phyloP scores from a whole-genome alignment of 1,140 invertebrate species.

The Trichomalopsis sarcophagae region DNA sequence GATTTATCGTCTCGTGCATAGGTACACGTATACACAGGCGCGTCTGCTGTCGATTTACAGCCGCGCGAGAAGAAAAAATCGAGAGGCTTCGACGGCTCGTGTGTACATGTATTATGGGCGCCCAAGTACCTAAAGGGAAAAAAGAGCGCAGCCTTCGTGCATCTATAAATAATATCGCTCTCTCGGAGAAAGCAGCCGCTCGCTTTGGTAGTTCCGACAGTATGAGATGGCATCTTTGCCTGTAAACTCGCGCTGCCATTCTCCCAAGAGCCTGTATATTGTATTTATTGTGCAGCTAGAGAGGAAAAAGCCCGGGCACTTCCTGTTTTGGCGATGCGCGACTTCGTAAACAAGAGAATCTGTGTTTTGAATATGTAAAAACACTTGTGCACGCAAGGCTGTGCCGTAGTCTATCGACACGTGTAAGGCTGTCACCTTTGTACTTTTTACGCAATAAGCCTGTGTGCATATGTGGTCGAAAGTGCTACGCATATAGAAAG shows the following conservation, averaged over 20 bases:
- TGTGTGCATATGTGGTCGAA: no score
- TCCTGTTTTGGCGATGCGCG: not conserved
- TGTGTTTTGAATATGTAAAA: no score
- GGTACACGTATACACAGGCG: not conserved
- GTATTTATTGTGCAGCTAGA: not conserved
- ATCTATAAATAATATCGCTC: constrained; percentile 48
- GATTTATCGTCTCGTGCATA: constrained; percentile 1
- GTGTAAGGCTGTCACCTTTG: not conserved
- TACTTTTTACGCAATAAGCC: constrained; percentile 6
- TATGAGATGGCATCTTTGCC: constrained; percentile 46
- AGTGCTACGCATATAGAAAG: no score
- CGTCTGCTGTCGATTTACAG: no score
- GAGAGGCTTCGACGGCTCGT: not conserved
- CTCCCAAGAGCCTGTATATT: not conserved
- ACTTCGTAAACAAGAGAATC: not conserved
- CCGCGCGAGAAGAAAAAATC: not conserved
- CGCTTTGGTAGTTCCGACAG: constrained; percentile 4
- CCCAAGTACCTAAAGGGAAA: not conserved
- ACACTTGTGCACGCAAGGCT: no score
- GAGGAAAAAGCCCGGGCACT: not conserved
- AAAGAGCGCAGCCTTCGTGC: constrained; percentile 34
- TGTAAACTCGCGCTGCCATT: not conserved
- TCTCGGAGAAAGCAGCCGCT: constrained; percentile 20
- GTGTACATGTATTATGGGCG: not conserved
- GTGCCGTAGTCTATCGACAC: not conserved